Evolutionary conservation across 2,113 vertebrate genomes (phyloP).

Genomic region (Conger conger): DNA sequence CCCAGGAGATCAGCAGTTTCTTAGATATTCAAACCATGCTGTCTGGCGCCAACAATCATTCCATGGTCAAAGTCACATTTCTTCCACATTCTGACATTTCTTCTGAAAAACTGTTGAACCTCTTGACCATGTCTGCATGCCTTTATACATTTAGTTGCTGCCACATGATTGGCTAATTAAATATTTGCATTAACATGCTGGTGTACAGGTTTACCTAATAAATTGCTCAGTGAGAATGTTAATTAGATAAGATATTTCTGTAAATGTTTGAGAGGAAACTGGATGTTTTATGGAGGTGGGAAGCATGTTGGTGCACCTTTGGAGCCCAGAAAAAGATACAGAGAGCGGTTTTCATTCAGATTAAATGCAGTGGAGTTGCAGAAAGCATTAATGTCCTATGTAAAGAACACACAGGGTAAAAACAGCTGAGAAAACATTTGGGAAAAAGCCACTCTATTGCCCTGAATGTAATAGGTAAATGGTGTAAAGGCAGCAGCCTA

Average conservation of each 20-base stretch:
- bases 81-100: too few species aligned
- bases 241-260: conserved; percentile 15
- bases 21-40: too few species aligned
- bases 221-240: too few species aligned
- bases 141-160: too few species aligned
- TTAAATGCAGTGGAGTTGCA: not conserved
- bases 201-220: too few species aligned
- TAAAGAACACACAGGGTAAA: not conserved
- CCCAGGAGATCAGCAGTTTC: too few species aligned
- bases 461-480: not conserved
- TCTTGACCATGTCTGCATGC: too few species aligned
- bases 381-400: not conserved
- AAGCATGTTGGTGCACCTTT: not conserved
- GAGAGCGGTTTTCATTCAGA: not conserved
- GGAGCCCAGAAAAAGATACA: not conserved
- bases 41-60: too few species aligned
- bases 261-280: conserved; percentile 8
- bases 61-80: too few species aligned
- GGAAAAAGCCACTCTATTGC: not conserved
- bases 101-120: too few species aligned
- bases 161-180: too few species aligned
- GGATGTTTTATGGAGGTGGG: not conserved
- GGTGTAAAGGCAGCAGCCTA: not conserved
- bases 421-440: not conserved
- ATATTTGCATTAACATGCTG: too few species aligned